Evolutionary conservation across 2,888 invertebrate species (phyloP).

Genomic region (Muscina levida): DNA sequence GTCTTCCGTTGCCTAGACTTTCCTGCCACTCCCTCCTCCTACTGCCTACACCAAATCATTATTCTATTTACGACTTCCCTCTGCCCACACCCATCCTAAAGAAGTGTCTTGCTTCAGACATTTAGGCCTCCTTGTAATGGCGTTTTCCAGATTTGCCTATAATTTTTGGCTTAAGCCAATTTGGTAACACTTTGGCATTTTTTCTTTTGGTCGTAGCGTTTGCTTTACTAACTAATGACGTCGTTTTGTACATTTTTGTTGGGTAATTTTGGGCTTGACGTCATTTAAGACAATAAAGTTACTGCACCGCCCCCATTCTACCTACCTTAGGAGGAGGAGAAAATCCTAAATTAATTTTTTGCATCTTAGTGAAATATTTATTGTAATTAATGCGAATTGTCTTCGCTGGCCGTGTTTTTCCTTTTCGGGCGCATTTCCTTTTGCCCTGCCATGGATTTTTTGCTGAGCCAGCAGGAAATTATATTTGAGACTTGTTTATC

Average conservation of each 20-base stretch:
- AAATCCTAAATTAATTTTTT: slow-evolving; percentile 23
- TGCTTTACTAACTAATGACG: slow-evolving; percentile 12
- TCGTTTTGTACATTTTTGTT: background rate
- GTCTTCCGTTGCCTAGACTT: background rate
- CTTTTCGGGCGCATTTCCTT: background rate
- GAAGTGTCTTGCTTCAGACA: background rate
- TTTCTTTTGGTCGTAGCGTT: too few species aligned
- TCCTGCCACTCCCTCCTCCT: background rate
- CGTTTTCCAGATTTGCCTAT: background rate
- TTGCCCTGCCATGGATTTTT: too few species aligned
- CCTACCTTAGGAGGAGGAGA: background rate
- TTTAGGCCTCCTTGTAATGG: background rate
- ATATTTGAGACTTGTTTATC: slow-evolving; percentile 50
- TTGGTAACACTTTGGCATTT: slow-evolving; percentile 7
- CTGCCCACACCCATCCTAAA: background rate
- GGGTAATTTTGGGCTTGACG: slow-evolving; percentile 7
- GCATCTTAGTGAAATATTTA: slow-evolving; percentile 37
- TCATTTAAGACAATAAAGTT: background rate
- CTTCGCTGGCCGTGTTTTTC: too few species aligned
- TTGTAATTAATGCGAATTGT: slow-evolving; percentile 29
- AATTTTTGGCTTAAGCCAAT: background rate
- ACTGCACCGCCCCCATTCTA: background rate
- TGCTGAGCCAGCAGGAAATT: slow-evolving; percentile 50
- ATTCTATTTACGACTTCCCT: background rate
- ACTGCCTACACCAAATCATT: background rate